These are phyloP conservation scores for Burhinus bistriatus DNA, from an alignment of 2,113 vertebrate species.

Conservation along the genomic window DNA sequence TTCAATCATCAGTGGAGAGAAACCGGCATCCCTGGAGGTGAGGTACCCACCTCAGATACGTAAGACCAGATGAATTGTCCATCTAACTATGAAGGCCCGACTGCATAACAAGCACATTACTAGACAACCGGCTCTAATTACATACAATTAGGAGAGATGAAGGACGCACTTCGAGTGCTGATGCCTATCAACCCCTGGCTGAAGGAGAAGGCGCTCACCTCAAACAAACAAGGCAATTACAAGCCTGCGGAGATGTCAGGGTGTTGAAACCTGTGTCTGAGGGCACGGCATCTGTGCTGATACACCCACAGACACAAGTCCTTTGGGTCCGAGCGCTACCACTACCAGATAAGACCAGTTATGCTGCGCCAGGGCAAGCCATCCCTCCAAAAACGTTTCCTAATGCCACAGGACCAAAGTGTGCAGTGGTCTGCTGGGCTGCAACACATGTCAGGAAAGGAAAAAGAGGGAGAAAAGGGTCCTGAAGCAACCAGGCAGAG, in stretches of 20 bases:
- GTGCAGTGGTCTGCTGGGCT: accelerated
- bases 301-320: neutral
- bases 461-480: neutral
- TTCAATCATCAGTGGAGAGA: neutral
- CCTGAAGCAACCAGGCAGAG: neutral
- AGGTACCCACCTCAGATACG: neutral
- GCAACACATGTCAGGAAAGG: neutral
- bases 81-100: neutral
- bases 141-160: neutral
- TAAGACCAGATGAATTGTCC: conserved; percentile 13
- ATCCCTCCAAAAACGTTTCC: neutral
- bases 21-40: neutral
- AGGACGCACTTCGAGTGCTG: neutral
- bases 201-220: neutral
- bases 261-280: neutral
- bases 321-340: neutral
- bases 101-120: conserved; percentile 31
- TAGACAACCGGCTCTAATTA: conserved; percentile 28
- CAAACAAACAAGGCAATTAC: conserved; percentile 10
- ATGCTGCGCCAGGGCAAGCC: accelerated
- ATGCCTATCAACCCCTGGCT: conserved; percentile 2
- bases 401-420: accelerated
- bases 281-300: neutral
- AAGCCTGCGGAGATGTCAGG: neutral
- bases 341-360: neutral